Evolutionary conservation across 1,140 invertebrate species (phyloP).

Genomic region (Zaprionus ornatus): DNA sequence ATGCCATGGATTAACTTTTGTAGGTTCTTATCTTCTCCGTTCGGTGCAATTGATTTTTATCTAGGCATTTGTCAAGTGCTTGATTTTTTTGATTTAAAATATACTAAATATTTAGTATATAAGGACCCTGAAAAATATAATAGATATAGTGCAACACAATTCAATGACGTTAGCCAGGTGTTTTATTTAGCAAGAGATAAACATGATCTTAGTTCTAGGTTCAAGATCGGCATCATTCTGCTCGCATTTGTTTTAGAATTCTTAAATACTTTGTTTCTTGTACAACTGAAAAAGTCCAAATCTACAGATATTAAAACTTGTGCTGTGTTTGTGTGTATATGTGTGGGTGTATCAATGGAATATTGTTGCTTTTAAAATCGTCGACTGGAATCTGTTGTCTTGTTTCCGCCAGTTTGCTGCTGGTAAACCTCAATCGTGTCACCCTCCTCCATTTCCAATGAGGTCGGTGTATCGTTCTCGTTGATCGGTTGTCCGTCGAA

Average conservation of each 20-base stretch:
- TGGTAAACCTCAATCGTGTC: constrained; percentile 98
- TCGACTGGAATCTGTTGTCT: background rate
- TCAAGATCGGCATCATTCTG: background rate
- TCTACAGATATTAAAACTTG: background rate
- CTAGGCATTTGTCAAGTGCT: no score
- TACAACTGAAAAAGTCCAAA: constrained; percentile 6
- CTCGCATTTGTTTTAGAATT: background rate
- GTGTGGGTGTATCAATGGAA: constrained; percentile 7
- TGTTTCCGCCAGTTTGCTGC: constrained; percentile 92
- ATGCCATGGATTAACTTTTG: no score
- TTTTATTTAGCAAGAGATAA: background rate
- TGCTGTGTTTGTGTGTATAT: background rate
- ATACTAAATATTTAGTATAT: no score
- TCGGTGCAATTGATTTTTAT: no score
- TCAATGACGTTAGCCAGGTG: background rate
- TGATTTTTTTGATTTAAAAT: no score
- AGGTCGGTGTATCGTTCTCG: constrained; percentile 94
- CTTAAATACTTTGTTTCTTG: constrained; percentile 27
- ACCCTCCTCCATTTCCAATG: constrained; percentile 96
- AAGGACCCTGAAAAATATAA: no score
- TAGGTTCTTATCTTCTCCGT: no score
- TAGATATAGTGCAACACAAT: background rate
- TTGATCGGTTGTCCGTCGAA: constrained; percentile 97
- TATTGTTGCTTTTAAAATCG: background rate
- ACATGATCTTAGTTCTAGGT: background rate